Evolutionary conservation across 2,797 vertebrate genomes (phyloP).

Genomic region (Onychomys torridus): DNA sequence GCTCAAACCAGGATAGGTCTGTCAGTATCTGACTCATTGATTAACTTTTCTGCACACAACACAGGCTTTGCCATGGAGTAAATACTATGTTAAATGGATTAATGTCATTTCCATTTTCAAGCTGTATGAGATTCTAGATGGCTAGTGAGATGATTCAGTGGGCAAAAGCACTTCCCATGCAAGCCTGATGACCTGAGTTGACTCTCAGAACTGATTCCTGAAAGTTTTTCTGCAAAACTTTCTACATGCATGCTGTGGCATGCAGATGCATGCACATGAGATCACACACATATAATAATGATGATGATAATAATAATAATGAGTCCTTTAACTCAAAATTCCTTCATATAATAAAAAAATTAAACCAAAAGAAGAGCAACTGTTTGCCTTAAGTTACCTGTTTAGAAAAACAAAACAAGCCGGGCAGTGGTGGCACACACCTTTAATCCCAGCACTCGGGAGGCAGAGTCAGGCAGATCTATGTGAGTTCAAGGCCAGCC

Average conservation of each 20-base stretch:
- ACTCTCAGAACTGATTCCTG: not conserved
- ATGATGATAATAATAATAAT: not conserved
- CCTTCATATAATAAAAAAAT: constrained; percentile 34
- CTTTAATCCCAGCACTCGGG: too few species aligned
- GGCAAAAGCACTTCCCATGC: not conserved
- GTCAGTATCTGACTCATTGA: not conserved
- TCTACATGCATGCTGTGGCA: not conserved
- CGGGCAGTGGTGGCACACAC: too few species aligned
- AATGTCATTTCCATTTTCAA: constrained; percentile 4
- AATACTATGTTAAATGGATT: not conserved
- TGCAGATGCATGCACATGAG: rapidly evolving
- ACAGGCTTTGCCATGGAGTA: not conserved
- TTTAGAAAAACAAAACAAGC: not conserved
- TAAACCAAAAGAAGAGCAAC: not conserved
- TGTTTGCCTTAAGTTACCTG: not conserved
- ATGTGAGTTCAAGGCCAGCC: too few species aligned
- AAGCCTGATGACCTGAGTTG: not conserved
- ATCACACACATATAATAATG: not conserved
- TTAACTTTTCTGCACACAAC: not conserved
- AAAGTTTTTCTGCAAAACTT: not conserved
- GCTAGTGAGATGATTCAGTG: not conserved
- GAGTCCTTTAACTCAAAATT: constrained; percentile 30
- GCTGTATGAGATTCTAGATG: not conserved
- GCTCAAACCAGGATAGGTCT: not conserved
- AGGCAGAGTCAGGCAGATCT: too few species aligned